A percentile compares a stretch with the other conserved stretches of the same genome.
Conservation (phyloP, 1,140 invertebrate genomes). For the Liolophura sinensis region DNA sequence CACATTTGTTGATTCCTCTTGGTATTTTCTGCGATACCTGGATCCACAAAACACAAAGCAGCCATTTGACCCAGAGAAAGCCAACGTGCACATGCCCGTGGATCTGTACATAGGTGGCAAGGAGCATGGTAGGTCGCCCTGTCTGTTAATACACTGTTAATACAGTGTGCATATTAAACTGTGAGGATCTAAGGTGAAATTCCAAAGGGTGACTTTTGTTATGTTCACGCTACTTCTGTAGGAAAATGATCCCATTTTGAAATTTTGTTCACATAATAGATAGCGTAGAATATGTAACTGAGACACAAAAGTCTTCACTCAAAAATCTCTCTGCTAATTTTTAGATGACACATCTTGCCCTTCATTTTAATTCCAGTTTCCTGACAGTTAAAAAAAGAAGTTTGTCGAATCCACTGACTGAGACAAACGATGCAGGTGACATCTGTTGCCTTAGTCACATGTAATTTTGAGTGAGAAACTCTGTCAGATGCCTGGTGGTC, state of each 20-base stretch:
- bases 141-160: background rate
- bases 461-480: too few species aligned
- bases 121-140: slow-evolving; percentile 80
- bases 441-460: too few species aligned
- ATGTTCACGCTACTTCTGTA: background rate
- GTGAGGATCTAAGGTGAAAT: background rate
- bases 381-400: too few species aligned
- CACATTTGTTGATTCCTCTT: slow-evolving; percentile 99
- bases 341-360: too few species aligned
- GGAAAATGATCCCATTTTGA: background rate
- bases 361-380: too few species aligned
- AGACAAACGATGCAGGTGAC: too few species aligned
- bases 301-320: too few species aligned
- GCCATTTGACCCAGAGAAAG: slow-evolving; percentile 72
- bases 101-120: slow-evolving; percentile 96
- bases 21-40: slow-evolving; percentile 95
- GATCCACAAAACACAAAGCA: slow-evolving; percentile 76
- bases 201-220: slow-evolving; percentile 34
- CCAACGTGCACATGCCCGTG: slow-evolving; percentile 77
- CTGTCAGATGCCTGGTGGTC: too few species aligned
- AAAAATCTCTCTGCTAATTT: too few species aligned
- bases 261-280: background rate
- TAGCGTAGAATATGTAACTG: too few species aligned
- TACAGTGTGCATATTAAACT: background rate
- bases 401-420: too few species aligned